These are phyloP conservation scores for Myocastor coypus DNA, from an alignment of 2,113 vertebrate species.

Conservation along the genomic window DNA sequence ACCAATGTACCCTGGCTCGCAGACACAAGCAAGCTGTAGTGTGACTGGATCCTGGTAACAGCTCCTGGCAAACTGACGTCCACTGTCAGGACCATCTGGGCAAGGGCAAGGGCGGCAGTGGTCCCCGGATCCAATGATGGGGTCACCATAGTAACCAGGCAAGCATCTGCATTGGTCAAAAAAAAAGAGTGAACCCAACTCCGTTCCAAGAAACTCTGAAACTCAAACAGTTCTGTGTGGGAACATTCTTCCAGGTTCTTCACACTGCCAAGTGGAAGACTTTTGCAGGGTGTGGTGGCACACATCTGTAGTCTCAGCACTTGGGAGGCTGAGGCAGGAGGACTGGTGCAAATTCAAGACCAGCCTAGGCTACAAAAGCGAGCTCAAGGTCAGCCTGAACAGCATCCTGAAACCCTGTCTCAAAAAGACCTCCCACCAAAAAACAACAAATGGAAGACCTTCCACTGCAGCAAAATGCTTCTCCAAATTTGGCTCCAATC, in stretches of 20 bases:
- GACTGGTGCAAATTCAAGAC: too few species aligned
- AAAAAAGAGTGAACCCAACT: neutral
- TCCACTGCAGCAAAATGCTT: neutral
- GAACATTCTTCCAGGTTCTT: neutral
- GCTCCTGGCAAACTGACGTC: conserved; percentile 93
- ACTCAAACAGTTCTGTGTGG: neutral
- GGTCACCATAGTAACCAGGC: conserved; percentile 95
- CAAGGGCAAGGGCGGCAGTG: conserved; percentile 97
- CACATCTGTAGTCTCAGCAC: too few species aligned
- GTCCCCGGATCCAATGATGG: conserved; percentile 94
- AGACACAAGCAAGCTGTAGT: conserved; percentile 92
- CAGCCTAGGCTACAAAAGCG: too few species aligned
- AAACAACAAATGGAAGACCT: neutral
- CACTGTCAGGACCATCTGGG: conserved; percentile 93
- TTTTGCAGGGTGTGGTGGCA: neutral
- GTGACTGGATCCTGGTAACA: conserved; percentile 92
- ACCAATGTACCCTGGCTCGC: conserved; percentile 94
- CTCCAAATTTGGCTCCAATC: neutral
- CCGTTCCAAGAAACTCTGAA: neutral
- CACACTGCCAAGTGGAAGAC: neutral
- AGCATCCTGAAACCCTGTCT: too few species aligned
- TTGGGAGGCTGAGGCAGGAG: too few species aligned
- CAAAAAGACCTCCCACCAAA: too few species aligned
- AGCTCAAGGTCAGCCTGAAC: too few species aligned
- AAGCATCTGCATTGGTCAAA: conserved; percentile 88